Evolutionary conservation across 2,888 invertebrate genomes (phyloP).

Genomic region (Cremastinae sp.): DNA sequence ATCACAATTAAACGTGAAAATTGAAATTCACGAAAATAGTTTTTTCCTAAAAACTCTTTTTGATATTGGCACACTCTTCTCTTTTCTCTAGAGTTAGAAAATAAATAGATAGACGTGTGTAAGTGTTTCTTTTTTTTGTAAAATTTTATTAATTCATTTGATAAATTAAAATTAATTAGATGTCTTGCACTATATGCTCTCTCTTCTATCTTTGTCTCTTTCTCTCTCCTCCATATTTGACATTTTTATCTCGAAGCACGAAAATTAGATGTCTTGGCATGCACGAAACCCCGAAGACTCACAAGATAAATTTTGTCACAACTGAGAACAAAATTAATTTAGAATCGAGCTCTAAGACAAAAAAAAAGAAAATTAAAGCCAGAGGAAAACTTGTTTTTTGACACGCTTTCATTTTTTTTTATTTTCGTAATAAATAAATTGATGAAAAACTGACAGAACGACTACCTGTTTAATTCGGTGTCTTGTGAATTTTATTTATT

Average conservation of each 20-base stretch:
- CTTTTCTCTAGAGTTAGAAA: slow-evolving; percentile 72
- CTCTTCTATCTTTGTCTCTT: slow-evolving; percentile 70
- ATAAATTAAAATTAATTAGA: slow-evolving; percentile 70
- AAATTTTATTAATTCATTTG: no score
- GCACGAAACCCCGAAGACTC: slow-evolving; percentile 66
- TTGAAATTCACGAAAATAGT: not conserved
- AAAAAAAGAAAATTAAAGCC: not conserved
- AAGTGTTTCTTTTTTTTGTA: slow-evolving; percentile 73
- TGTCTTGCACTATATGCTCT: slow-evolving; percentile 77
- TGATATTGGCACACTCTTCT: slow-evolving; percentile 46
- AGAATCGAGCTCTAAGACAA: slow-evolving; percentile 2
- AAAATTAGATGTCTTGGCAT: slow-evolving; percentile 79
- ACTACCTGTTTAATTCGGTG: slow-evolving; percentile 56
- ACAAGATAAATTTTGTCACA: not conserved
- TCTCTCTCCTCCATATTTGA: slow-evolving; percentile 61
- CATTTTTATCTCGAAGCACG: slow-evolving; percentile 64
- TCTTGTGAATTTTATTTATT: slow-evolving; percentile 29
- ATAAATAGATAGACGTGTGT: slow-evolving; percentile 72
- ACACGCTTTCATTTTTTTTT: no score
- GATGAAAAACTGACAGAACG: slow-evolving; percentile 43
- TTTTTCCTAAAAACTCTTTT: not conserved
- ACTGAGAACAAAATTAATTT: not conserved
- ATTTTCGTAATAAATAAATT: slow-evolving; percentile 5
- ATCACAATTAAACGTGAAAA: not conserved
- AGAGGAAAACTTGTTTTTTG: not conserved